A percentile compares a stretch with the other conserved stretches of the same genome.
Conservation (phyloP, 2,113 vertebrate species). For the Acrocephalus kingi region DNA sequence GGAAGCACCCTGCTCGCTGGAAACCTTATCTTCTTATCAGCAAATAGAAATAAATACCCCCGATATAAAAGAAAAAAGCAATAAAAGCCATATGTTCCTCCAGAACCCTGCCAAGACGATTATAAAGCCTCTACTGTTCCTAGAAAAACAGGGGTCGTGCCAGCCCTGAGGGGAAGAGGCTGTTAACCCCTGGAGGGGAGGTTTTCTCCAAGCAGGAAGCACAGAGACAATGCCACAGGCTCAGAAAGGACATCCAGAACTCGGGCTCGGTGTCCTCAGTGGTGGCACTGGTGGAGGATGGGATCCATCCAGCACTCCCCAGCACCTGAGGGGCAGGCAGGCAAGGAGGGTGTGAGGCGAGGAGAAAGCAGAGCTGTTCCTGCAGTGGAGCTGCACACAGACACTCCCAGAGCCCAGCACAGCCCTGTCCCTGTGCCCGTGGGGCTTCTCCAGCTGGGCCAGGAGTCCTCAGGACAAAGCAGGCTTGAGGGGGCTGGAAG, state of each 20-base stretch:
- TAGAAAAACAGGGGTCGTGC: not conserved
- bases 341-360: rapidly evolving
- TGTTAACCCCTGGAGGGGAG: not conserved
- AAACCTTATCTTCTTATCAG: constrained; percentile 44
- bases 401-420: not conserved
- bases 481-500: not conserved
- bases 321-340: rapidly evolving
- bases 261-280: rapidly evolving
- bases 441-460: not conserved
- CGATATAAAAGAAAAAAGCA: not conserved
- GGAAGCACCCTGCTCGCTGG: not conserved
- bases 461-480: not conserved
- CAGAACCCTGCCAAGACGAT: not conserved
- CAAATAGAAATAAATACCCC: not conserved
- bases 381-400: not conserved
- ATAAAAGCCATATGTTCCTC: constrained; percentile 45
- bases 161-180: not conserved
- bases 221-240: not conserved
- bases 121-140: constrained; percentile 57
- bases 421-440: rapidly evolving
- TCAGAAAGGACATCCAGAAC: not conserved
- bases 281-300: not conserved
- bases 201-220: not conserved
- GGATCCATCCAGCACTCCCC: not conserved
- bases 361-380: not conserved